Conservation (phyloP, 2,888 invertebrate species). For the Torymus aiolomorphi region DNA sequence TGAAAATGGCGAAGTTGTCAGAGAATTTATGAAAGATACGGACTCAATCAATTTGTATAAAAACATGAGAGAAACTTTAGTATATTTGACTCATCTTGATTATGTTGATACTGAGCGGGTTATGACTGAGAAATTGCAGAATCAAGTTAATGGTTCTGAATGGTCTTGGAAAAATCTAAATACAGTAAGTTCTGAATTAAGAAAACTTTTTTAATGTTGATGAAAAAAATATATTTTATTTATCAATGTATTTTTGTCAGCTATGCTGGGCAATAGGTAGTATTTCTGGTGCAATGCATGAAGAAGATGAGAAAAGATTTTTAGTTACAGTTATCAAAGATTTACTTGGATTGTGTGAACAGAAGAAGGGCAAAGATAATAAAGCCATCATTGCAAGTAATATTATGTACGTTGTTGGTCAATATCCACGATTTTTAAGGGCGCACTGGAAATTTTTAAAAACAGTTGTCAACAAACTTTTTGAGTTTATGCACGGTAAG, state of each 20-base stretch:
- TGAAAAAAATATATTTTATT: constrained; percentile 18
- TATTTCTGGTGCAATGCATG: constrained; percentile 98
- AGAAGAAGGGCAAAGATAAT: constrained; percentile 99
- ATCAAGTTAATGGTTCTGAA: constrained; percentile 98
- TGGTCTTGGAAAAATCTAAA: constrained; percentile 99
- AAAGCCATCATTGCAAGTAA: constrained; percentile 99
- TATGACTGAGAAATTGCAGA: constrained; percentile 98
- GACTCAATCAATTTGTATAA: constrained; percentile 99
- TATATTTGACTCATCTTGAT: constrained; percentile 99
- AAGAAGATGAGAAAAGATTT: constrained; percentile 99
- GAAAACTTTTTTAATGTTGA: constrained; percentile 2
- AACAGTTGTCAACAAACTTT: constrained; percentile 99
- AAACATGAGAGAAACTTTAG: constrained; percentile 98
- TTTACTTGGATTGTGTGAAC: constrained; percentile 96
- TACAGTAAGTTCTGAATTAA: constrained; percentile 78
- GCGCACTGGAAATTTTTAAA: constrained; percentile 99
- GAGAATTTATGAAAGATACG: constrained; percentile 99
- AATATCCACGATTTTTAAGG: constrained; percentile 97
- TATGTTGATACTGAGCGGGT: constrained; percentile 98
- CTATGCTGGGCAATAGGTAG: constrained; percentile 99
- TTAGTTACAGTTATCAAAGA: constrained; percentile 99
- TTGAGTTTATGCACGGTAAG: constrained; percentile 98
- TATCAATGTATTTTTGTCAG: constrained; percentile 64
- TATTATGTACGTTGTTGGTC: constrained; percentile 99
- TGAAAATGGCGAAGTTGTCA: constrained; percentile 99